Evolutionary conservation across 2,113 vertebrate genomes (phyloP), one percentile per base, ranked within the genome.

Genomic region (Acrocephalus arundinaceus): DNA sequence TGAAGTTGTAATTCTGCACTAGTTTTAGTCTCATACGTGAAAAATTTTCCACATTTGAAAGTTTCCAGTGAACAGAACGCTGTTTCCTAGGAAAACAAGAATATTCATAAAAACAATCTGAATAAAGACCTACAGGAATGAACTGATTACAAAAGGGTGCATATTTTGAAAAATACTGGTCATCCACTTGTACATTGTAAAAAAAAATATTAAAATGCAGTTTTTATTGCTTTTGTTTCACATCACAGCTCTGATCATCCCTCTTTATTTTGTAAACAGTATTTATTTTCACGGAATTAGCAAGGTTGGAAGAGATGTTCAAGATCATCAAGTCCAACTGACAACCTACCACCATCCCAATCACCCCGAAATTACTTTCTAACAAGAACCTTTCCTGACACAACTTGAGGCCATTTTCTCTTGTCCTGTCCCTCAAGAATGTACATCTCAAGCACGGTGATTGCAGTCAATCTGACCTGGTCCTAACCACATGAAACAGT

Each of bases 21-120:
- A 99, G 96, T 96, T 99, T 99, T 81, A 99, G 98, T 93, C 98
- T 98, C 99, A 99, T 99, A 58, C 99, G 98, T 39, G 99, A 99
- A 95, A 98, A 99, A 96, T 99, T 99, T 97, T 99, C 99, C 39
- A 98, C 99, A 33, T 98, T 99, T 76, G 99, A 99, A 80, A 99
- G 97, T 82, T 99, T 99, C 99, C 99, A 99, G 93, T 98, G 98
- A 96, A 98, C 73, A 94, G 97, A 95, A 77, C 97, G 97, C 83
- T 97, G 98, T 86, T 98, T 98, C 97, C 99, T 99, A 97, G 52
- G 55, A 78, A 96, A 96, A 90, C 13, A 54, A 55, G n/a, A 87
- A 94, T 67, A 96, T 52, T 82, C 33, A 91, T 28, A 6, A 80
- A 85, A 89, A 61, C 10, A 57, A 18, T 59, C 52, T 72, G 49